Evolutionary conservation across 2,113 vertebrate genomes (phyloP), one percentile per base, ranked within the genome.

Genomic region (Eonycteris spelaea): DNA sequence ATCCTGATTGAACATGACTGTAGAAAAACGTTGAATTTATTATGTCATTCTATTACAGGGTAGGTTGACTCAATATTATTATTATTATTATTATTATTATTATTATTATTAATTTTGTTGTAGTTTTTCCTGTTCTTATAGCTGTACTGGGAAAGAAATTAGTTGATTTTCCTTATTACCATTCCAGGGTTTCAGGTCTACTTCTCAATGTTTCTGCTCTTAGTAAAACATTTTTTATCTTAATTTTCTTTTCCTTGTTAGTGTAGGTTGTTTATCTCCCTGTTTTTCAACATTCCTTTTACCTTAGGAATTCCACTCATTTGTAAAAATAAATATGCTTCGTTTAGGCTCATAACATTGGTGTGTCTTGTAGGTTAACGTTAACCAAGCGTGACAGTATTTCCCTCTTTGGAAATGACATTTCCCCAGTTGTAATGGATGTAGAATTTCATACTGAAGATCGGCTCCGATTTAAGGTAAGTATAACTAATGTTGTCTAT

Each of bases 381-480:
- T 96, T 98, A 90, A 95, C 30, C 71, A 98, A 97, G n/a, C 67
- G 18, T 73, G 97, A 95, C 35, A 0, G 61, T 38, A 30, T 95
- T 78, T 95, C 91, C 15, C 90, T 97, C 48, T 98, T 98, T 0
- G 88, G 93, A 82, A 95, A 96, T 48, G 96, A 97, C 75, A 95
- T 98, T 95, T 98, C 95, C 30, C 91, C 95, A 0, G 0, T 97
- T 0, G 8, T 59, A 70, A 28, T 98, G 61, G 97, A 98, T 86
- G 94, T 97, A 83, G 97, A 98, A 89, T 96, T 98, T 90, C 94
- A 97, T 86, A 97, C 91, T 0, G 83, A 61, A 38, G 84, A 98
- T 77, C 82, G 92, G 15, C 86, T 98, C 2, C 55, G 90, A 21
- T 98, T 98, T 96, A 98, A 87, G 84, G 97, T 98, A 78, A 68